Percentiles rank a stretch among this genome's conserved stretches.
These are phyloP conservation scores for Leptinotarsa rubiginosa DNA, from an alignment of 2,888 invertebrate genomes.

Conservation along the genomic window DNA sequence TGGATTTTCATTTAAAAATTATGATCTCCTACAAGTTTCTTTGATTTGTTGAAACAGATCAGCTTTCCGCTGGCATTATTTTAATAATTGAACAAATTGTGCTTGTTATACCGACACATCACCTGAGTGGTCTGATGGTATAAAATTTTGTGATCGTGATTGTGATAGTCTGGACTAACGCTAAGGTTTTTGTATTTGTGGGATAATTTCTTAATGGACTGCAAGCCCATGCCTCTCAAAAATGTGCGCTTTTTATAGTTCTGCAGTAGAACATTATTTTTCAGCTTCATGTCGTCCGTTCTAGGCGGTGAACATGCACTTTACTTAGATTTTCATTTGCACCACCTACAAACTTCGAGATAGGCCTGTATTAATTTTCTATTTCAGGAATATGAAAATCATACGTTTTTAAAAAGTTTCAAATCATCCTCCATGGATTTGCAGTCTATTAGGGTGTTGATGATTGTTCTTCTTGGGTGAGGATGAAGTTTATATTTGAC, in stretches of 20 bases:
- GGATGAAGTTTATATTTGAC: neutral
- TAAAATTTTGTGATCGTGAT: neutral
- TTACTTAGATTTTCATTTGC: too few relatives aligned
- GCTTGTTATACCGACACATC: neutral
- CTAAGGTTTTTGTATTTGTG: constrained; percentile 2
- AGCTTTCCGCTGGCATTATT: neutral
- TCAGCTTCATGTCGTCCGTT: too few relatives aligned
- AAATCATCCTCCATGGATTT: neutral
- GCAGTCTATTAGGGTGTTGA: neutral
- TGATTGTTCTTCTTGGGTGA: neutral
- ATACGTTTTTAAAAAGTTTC: too few relatives aligned
- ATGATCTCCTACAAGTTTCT: neutral
- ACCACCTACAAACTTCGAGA: too few relatives aligned
- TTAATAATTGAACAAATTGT: neutral
- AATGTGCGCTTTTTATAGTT: too few relatives aligned
- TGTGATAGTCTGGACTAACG: neutral
- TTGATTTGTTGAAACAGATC: neutral
- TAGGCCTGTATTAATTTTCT: neutral
- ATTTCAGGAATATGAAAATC: too few relatives aligned
- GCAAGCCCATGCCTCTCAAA: too few relatives aligned
- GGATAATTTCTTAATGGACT: neutral
- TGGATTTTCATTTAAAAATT: neutral
- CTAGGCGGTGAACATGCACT: too few relatives aligned
- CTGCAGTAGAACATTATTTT: too few relatives aligned
- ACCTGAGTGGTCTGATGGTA: neutral